These are phyloP conservation scores for Empis livida DNA, from an alignment of 2,888 invertebrate genomes.

Conservation along the genomic window DNA sequence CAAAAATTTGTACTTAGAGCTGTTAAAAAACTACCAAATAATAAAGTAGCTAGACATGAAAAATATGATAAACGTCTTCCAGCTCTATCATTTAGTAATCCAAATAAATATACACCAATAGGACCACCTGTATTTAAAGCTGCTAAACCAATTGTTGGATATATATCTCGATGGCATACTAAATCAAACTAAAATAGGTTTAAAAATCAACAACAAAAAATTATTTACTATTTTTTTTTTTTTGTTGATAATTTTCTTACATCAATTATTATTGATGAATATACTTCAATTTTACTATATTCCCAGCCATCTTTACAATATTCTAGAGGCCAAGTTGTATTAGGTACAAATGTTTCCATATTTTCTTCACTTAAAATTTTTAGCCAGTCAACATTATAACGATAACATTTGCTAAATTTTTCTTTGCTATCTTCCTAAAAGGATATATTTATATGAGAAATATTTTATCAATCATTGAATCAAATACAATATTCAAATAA, in stretches of 20 bases:
- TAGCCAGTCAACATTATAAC: slow-evolving; percentile 63
- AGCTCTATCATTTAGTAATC: slow-evolving; percentile 72
- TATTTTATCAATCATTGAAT: no score
- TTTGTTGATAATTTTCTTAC: slow-evolving; percentile 36
- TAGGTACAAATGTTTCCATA: slow-evolving; percentile 33
- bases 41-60: slow-evolving; percentile 66
- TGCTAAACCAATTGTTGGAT: slow-evolving; percentile 75
- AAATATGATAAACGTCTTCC: slow-evolving; percentile 80
- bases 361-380: slow-evolving; percentile 33
- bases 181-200: slow-evolving; percentile 69
- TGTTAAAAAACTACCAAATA: slow-evolving; percentile 66
- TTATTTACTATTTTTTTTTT: background rate
- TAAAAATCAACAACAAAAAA: background rate
- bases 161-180: slow-evolving; percentile 75
- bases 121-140: slow-evolving; percentile 81
- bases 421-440: no score
- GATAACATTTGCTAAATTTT: slow-evolving; percentile 59
- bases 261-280: slow-evolving; percentile 74
- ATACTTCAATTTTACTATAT: slow-evolving; percentile 54
- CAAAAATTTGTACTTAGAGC: slow-evolving; percentile 67
- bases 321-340: slow-evolving; percentile 49
- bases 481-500: no score
- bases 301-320: slow-evolving; percentile 67
- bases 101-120: slow-evolving; percentile 79
- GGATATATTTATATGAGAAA: no score